A percentile compares a stretch with the other conserved stretches of the same genome.
These are phyloP conservation scores for Proteles cristata DNA, from an alignment of 2,113 vertebrate species.

Conservation along the genomic window DNA sequence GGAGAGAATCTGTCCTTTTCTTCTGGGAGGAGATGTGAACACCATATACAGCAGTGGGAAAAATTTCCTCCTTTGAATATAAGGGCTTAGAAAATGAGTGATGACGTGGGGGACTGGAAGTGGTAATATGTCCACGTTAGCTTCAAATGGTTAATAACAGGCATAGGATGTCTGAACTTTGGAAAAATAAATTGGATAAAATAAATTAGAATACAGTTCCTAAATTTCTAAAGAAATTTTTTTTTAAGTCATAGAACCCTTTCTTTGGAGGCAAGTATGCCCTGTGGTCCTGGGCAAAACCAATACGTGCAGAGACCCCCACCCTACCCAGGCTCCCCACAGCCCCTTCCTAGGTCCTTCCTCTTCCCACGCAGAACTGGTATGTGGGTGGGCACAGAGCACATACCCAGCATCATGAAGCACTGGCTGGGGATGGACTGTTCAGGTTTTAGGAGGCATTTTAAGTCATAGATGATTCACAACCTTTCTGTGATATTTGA, in stretches of 20 bases:
- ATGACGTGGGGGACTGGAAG: background rate
- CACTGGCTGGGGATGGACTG: background rate
- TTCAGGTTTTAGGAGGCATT: background rate
- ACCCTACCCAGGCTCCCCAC: fast-evolving
- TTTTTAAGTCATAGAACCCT: background rate
- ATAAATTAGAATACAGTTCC: background rate
- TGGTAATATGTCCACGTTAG: fast-evolving
- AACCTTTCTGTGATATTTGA: background rate
- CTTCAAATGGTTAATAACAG: background rate
- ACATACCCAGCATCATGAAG: background rate
- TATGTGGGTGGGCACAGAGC: background rate
- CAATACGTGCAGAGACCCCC: background rate
- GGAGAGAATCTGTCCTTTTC: background rate
- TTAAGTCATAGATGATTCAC: background rate
- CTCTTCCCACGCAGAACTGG: background rate
- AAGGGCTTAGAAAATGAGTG: background rate
- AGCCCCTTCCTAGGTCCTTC: too few species aligned
- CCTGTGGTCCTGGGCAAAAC: background rate
- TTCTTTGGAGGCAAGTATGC: background rate
- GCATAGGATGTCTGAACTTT: background rate
- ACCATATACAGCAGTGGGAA: fast-evolving
- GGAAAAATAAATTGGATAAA: background rate
- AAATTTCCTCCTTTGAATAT: too few species aligned
- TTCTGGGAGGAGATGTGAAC: background rate
- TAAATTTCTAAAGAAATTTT: background rate